Evolutionary conservation across 1,140 invertebrate species (phyloP).

Genomic region (Drosophila triauraria): DNA sequence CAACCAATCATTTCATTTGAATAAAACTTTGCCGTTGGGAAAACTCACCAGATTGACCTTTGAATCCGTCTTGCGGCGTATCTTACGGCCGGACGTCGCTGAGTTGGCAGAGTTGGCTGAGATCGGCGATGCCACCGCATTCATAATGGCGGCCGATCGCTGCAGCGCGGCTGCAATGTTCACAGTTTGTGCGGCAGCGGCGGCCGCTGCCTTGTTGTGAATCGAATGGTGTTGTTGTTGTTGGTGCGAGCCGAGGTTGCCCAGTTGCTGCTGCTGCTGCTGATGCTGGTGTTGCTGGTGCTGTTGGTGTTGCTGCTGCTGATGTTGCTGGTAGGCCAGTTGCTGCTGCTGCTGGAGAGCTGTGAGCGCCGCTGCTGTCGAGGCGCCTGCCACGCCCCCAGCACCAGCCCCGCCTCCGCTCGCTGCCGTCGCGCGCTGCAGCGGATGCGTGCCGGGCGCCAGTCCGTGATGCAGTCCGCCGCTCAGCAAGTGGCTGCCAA

Average conservation of each 20-base stretch:
- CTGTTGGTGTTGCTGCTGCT: constrained; percentile 30
- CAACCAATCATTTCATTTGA: not conserved
- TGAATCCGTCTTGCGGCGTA: constrained; percentile 82
- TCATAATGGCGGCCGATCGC: constrained; percentile 81
- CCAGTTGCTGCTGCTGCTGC: constrained; percentile 54
- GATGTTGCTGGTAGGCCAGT: constrained; percentile 44
- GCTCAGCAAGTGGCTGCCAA: constrained; percentile 55
- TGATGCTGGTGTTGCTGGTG: constrained; percentile 35
- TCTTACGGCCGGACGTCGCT: constrained; percentile 77
- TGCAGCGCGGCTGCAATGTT: constrained; percentile 72
- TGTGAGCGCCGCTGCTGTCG: constrained; percentile 47
- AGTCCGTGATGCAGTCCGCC: constrained; percentile 66
- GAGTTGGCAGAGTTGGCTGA: constrained; percentile 71
- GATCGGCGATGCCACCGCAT: constrained; percentile 84
- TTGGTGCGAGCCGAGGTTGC: constrained; percentile 49
- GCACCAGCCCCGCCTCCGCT: constrained; percentile 61
- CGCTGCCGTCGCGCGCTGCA: constrained; percentile 71
- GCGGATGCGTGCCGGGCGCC: constrained; percentile 66
- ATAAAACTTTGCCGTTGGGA: not conserved
- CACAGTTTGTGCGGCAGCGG: constrained; percentile 52
- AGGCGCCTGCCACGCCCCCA: constrained; percentile 57
- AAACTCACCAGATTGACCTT: constrained; percentile 83
- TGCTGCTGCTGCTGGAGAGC: constrained; percentile 60
- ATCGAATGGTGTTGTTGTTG: constrained; percentile 37
- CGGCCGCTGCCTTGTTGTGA: constrained; percentile 58